Conservation (phyloP, 2,113 vertebrate genomes). For the Pyxicephalus adspersus region DNA sequence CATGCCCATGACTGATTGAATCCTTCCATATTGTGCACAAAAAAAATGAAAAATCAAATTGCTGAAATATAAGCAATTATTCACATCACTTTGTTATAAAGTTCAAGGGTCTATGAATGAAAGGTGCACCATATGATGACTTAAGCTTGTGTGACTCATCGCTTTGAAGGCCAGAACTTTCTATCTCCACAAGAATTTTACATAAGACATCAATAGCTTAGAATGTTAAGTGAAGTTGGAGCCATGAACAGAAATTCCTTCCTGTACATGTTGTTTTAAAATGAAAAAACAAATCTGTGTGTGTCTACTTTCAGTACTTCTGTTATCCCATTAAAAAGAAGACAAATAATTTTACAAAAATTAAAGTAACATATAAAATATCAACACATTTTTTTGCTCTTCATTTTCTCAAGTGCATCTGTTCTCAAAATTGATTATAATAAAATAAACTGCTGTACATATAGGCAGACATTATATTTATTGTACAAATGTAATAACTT, state of each 20-base stretch:
- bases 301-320: neutral
- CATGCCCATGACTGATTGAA: neutral
- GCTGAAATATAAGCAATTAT: neutral
- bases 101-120: neutral
- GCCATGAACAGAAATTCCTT: neutral
- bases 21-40: neutral
- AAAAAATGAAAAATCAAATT: neutral
- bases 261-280: constrained; percentile 23
- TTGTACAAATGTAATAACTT: no score
- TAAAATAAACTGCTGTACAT: no score
- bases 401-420: no score
- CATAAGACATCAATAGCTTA: constrained; percentile 4
- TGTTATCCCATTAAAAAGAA: neutral
- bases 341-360: neutral
- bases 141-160: constrained; percentile 19
- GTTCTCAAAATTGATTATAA: no score
- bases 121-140: constrained; percentile 5
- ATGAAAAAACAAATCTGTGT: constrained; percentile 8
- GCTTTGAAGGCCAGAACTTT: constrained; percentile 28
- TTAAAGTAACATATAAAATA: no score
- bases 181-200: neutral
- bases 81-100: neutral
- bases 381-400: no score
- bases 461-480: no score
- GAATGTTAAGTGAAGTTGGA: constrained; percentile 8